Evolutionary conservation across 1,140 invertebrate species (phyloP), one percentile per base, ranked within the genome.

Genomic region (Psix sp.): DNA sequence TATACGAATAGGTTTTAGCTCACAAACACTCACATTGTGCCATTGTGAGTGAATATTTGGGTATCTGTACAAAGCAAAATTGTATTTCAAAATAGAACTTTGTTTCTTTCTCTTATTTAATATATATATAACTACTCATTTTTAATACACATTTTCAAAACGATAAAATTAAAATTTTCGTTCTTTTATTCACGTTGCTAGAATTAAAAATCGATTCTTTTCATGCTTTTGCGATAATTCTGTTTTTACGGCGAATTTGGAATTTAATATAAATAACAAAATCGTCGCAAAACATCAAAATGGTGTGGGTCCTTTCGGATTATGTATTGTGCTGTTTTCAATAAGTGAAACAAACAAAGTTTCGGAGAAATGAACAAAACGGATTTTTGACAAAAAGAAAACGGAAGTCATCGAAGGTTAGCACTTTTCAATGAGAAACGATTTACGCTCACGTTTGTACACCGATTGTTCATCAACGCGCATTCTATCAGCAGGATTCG

Each of bases 371-470:
- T 6, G 40, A 35, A 56, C 42, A 56, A 40, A 66, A 48, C 20
- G 24, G 42, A 33, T 39, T 66, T 43, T 56, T 11, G 17, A 54
- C 33, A 66, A 56, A 66, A 56, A 56, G 51, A 66, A 66, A 48
- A 66, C 26, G 42, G 46, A 66, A 66, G 49, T 66, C 62, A 66
- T 56, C 26, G 51, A 38, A 65, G 49, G 49, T 48, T 48, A 48
- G 24, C 49, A 18, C 20, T 56, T 29, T 66, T 66, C 51, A 66
- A 56, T 56, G 35, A 49, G 43, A 65, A 63, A 51, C 48, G 24
- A 46, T 65, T 54, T 65, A 54, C 21, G 31, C 33, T 49, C 20
- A 20, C 40, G 39, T 52, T 65, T 39, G 48, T 45, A 20, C 40
- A 54, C n/a, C n/a, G n/a, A 65, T 38, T 54, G 60, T 65, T 54